Conservation (phyloP, 2,888 invertebrate genomes). For the Andrena haemorrhoa region DNA sequence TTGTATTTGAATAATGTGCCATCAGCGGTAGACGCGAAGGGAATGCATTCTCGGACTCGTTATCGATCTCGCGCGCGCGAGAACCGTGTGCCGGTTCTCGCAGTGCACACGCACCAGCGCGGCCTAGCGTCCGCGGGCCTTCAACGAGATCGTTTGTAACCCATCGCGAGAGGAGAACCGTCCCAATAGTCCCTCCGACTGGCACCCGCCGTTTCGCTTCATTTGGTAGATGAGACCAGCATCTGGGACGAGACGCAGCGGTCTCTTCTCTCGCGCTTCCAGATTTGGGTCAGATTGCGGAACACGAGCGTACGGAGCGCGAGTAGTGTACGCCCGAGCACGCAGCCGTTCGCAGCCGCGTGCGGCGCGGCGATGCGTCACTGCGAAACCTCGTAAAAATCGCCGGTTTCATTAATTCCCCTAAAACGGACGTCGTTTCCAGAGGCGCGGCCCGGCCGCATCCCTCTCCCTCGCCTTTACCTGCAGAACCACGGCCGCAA, state of each 20-base stretch:
- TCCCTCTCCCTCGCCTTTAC: not conserved
- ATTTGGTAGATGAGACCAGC: constrained; percentile 78
- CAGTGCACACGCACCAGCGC: not conserved
- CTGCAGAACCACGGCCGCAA: constrained; percentile 1
- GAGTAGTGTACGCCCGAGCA: no score
- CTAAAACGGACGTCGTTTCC: constrained; percentile 18
- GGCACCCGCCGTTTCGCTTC: constrained; percentile 69
- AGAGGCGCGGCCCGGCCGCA: not conserved
- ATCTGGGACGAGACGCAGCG: constrained; percentile 72
- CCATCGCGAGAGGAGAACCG: constrained; percentile 45
- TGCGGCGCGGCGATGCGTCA: constrained; percentile 60
- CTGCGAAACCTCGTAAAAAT: constrained; percentile 44
- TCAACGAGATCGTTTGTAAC: constrained; percentile 51
- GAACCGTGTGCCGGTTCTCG: not conserved
- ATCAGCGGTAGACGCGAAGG: constrained; percentile 26
- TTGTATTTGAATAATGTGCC: constrained; percentile 58
- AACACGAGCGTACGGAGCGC: constrained; percentile 34
- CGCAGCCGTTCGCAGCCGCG: constrained; percentile 11
- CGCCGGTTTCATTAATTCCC: constrained; percentile 27
- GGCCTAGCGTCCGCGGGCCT: constrained; percentile 8
- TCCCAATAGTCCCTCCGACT: constrained; percentile 47
- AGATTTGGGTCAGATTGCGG: constrained; percentile 81
- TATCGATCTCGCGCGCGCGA: constrained; percentile 38
- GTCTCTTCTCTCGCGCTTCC: constrained; percentile 55
- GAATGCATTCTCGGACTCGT: constrained; percentile 53